Conservation (phyloP, 2,113 vertebrate species). For the Periophthalmus modestus region DNA sequence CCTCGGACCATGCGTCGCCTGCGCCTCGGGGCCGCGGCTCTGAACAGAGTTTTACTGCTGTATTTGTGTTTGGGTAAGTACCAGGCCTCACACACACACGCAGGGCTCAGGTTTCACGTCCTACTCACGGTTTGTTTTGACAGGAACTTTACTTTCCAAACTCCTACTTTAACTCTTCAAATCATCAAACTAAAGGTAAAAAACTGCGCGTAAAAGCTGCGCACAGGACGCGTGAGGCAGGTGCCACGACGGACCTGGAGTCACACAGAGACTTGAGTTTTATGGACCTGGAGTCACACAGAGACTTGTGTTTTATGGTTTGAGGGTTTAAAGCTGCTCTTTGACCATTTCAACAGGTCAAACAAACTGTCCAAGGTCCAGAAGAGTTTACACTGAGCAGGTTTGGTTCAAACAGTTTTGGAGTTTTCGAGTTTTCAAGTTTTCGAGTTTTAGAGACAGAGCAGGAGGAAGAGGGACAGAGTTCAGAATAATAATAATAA, state of each 20-base stretch:
- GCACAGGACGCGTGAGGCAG: too few species aligned
- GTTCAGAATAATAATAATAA: neutral
- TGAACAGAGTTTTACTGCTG: slow-evolving; percentile 20
- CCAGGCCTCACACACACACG: neutral
- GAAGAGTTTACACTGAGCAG: too few species aligned
- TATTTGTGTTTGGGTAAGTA: slow-evolving; percentile 63
- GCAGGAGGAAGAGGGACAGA: neutral
- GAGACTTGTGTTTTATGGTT: neutral
- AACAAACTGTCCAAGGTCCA: too few species aligned
- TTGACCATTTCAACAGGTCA: neutral
- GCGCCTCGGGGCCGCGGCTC: neutral
- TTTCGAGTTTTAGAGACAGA: too few species aligned
- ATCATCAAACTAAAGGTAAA: neutral
- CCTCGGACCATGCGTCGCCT: slow-evolving; percentile 43
- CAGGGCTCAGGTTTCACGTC: neutral
- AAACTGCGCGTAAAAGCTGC: too few species aligned
- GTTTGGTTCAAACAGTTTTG: too few species aligned
- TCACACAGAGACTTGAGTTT: too few species aligned
- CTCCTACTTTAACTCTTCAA: neutral
- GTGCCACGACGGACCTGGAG: neutral
- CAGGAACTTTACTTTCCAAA: neutral
- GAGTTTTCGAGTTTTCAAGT: too few species aligned
- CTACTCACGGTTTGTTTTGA: neutral
- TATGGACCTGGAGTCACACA: neutral
- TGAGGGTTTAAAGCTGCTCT: neutral